Base-by-base conservation (phyloP, 2,113 vertebrate genomes). In the Ptilonorhynchus violaceus region DNA sequence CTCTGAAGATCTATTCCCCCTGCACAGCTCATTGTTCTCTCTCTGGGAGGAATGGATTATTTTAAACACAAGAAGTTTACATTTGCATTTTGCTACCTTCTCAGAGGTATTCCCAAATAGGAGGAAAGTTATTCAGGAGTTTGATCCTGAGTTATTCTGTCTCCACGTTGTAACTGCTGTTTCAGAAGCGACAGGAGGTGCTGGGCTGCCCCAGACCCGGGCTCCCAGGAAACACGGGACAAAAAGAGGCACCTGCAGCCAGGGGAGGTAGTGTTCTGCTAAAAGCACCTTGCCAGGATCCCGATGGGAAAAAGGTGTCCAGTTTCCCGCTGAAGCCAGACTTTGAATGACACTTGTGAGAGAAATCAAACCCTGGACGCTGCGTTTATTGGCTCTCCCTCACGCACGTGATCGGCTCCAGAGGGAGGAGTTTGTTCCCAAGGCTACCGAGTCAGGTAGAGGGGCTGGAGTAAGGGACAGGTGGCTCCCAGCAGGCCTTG, bases 341-440 rank as follows among this genome's bases (percentile, higher is more conserved):
- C 41, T 85, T 58, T 47, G 56, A 82, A 56, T 17, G 35, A 44
- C 55, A 35, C 27, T 68, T 22, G 1, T 10, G 6, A 20, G 6
- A 64, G 37, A 66, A 90, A 69, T 17, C 35, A 42, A 78, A 8
- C 22, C 1, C 10, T 23, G 27, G 18, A 10, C 6, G 18, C 0
- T 0, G 75, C 5, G 9, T 73, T 76, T 60, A 66, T 62, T 73
- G 75, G 75, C 37, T 69, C 31, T 22, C 47, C 18, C 8, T 59
- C 56, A 8, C 0, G 21, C 81, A 60, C 62, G 76, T 9, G 39
- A 73, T 9, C 28, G 3, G 39, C 33, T 62, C 23, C 55, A 49
- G 46, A 67, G 85, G 94, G 92, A 86, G 95, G 94, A 52, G 91
- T 13, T 62, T 84, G 95, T 94, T 88, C 68, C 95, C 83, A 20